Conservation (phyloP, 2,113 vertebrate species). For the Nibea albiflora region DNA sequence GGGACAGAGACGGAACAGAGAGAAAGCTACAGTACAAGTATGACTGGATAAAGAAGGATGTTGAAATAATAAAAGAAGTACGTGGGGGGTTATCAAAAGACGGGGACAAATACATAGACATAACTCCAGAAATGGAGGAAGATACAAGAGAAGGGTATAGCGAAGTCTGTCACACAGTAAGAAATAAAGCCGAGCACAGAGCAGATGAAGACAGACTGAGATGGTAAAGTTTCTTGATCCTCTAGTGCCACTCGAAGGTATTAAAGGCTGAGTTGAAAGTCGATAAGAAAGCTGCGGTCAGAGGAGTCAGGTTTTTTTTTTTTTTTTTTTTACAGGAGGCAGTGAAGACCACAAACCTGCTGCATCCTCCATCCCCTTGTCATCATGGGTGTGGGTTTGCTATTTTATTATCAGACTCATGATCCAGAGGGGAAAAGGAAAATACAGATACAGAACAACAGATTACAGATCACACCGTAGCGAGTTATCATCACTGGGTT, state of each 20-base stretch:
- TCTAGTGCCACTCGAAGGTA: slow-evolving; percentile 59
- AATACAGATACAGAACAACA: not conserved
- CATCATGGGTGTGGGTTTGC: not conserved
- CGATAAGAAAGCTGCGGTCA: slow-evolving; percentile 50
- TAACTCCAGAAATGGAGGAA: not conserved
- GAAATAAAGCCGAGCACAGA: slow-evolving; percentile 16
- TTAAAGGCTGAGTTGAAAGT: slow-evolving; percentile 64
- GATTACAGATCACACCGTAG: not conserved
- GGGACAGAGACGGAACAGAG: slow-evolving; percentile 6
- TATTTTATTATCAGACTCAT: not conserved
- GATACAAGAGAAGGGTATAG: slow-evolving; percentile 1
- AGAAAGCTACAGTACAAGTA: slow-evolving; percentile 19
- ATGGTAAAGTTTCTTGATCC: slow-evolving; percentile 55
- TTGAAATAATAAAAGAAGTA: slow-evolving; percentile 27
- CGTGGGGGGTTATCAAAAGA: slow-evolving; percentile 8
- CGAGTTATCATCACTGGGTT: not conserved
- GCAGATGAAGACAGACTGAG: slow-evolving; percentile 47
- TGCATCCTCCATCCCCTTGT: not conserved
- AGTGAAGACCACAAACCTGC: slow-evolving; percentile 9
- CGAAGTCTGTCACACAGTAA: slow-evolving; percentile 35
- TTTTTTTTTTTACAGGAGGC: slow-evolving; percentile 24
- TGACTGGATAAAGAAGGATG: not conserved
- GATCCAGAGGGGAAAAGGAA: not conserved
- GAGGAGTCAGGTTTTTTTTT: not conserved
- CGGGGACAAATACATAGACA: slow-evolving; percentile 24